A percentile compares a stretch with the other conserved stretches of the same genome.
These are phyloP conservation scores for Scartelaos histophorus DNA, from an alignment of 2,113 vertebrate species.

Conservation along the genomic window DNA sequence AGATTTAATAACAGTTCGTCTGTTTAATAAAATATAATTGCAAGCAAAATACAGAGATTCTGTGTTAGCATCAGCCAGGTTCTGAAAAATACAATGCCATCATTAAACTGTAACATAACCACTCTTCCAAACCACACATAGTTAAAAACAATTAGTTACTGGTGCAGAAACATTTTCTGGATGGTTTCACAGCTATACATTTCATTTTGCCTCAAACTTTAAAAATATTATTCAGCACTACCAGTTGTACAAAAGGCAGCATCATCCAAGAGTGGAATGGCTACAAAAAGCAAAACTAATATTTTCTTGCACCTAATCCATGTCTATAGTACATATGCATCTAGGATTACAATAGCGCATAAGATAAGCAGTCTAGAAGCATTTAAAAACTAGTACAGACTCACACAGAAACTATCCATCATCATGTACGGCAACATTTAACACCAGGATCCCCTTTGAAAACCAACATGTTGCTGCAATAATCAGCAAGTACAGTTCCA, in stretches of 20 bases:
- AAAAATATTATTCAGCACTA: slow-evolving; percentile 52
- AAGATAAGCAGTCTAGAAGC: slow-evolving; percentile 59
- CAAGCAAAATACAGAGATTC: slow-evolving; percentile 62
- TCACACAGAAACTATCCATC: slow-evolving; percentile 33
- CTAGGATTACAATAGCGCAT: slow-evolving; percentile 54
- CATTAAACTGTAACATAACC: slow-evolving; percentile 15
- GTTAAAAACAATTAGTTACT: slow-evolving; percentile 20
- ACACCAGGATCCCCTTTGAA: slow-evolving; percentile 28
- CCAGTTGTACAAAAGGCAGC: slow-evolving; percentile 58
- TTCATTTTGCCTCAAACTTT: slow-evolving; percentile 44
- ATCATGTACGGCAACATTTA: slow-evolving; percentile 44
- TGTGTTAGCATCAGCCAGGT: slow-evolving; percentile 31
- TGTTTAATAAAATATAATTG: slow-evolving; percentile 72
- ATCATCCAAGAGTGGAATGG: slow-evolving; percentile 64
- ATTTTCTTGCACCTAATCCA: slow-evolving; percentile 40
- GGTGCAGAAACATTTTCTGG: too few species aligned
- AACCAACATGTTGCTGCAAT: not conserved
- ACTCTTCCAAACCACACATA: slow-evolving; percentile 12
- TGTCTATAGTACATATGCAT: slow-evolving; percentile 58
- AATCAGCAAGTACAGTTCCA: not conserved
- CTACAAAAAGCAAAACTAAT: slow-evolving; percentile 51
- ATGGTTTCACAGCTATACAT: slow-evolving; percentile 58
- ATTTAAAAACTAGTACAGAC: slow-evolving; percentile 59
- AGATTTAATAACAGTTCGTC: slow-evolving; percentile 29
- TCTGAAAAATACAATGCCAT: slow-evolving; percentile 31